phyloP scores from a whole-genome alignment of 2,797 vertebrate genomes.

The Alauda arvensis region DNA sequence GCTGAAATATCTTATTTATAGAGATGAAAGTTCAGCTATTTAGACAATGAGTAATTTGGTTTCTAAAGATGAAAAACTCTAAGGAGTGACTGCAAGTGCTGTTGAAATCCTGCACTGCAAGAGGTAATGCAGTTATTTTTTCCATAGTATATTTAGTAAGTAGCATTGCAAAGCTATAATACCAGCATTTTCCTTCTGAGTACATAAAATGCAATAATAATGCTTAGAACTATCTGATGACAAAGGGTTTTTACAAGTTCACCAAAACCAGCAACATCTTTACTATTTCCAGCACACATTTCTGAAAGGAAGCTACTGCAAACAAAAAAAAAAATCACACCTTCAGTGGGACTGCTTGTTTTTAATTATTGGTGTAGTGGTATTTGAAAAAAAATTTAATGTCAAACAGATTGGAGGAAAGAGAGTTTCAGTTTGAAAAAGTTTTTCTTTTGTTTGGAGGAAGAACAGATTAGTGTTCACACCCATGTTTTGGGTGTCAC shows the following conservation, averaged over 20 bases:
- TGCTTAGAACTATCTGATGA: conserved; percentile 17
- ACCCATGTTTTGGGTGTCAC: not conserved
- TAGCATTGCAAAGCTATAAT: conserved; percentile 20
- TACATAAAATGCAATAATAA: not conserved
- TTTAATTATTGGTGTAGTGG: not conserved
- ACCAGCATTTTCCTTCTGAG: conserved; percentile 13
- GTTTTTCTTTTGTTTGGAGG: not conserved
- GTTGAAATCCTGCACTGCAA: conserved; percentile 49
- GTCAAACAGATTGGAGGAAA: not conserved
- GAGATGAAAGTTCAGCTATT: conserved; percentile 68
- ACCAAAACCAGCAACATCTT: not conserved
- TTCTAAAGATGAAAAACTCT: conserved; percentile 63
- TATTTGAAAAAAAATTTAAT: not conserved
- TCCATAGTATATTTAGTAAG: conserved; percentile 39
- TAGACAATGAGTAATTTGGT: conserved; percentile 71
- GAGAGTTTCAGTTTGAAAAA: not conserved
- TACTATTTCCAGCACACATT: not conserved
- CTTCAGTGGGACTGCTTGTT: not conserved
- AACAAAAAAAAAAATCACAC: not conserved
- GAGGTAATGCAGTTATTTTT: conserved; percentile 53
- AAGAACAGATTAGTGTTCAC: not conserved
- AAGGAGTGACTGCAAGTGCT: conserved; percentile 63
- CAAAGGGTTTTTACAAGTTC: conserved; percentile 15
- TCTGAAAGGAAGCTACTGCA: not conserved
- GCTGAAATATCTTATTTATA: conserved; percentile 68